A percentile compares a stretch with the other conserved stretches of the same genome.
Conservation (phyloP, 2,797 vertebrate species). For the Coccyzus lansbergi region DNA sequence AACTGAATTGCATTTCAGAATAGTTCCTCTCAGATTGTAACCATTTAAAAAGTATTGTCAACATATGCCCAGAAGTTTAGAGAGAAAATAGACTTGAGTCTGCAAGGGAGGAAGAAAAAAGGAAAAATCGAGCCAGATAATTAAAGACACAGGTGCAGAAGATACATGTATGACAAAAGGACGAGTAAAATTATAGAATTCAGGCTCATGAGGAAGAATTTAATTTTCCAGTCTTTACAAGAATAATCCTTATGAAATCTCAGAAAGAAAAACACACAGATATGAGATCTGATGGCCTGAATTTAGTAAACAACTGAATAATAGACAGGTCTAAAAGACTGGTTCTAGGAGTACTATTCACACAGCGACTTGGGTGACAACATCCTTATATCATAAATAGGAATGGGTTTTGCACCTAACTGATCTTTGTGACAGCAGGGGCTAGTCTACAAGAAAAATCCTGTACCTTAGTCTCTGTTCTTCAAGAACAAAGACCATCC, state of each 20-base stretch:
- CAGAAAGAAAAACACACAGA: neutral
- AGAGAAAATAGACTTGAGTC: constrained; percentile 29
- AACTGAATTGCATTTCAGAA: constrained; percentile 66
- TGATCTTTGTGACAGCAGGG: neutral
- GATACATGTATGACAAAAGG: neutral
- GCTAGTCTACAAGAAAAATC: neutral
- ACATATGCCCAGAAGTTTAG: constrained; percentile 47
- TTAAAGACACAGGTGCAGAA: constrained; percentile 20
- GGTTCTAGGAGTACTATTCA: neutral
- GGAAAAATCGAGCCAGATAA: neutral
- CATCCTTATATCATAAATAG: neutral
- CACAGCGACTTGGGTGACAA: neutral
- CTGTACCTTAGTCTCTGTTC: neutral
- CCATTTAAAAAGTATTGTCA: constrained; percentile 58
- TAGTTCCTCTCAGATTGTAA: constrained; percentile 58
- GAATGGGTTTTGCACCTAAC: neutral
- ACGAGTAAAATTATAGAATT: neutral
- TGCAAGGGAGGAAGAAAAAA: constrained; percentile 2
- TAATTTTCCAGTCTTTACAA: neutral
- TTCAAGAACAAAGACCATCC: neutral
- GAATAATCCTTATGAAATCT: neutral
- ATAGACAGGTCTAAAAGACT: neutral
- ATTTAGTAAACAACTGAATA: neutral
- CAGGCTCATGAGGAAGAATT: neutral
- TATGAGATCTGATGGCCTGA: neutral